A percentile compares a stretch with the other conserved stretches of the same genome.
Evolutionary conservation across 2,113 vertebrate genomes (phyloP).

Genomic region (Cervus canadensis): DNA sequence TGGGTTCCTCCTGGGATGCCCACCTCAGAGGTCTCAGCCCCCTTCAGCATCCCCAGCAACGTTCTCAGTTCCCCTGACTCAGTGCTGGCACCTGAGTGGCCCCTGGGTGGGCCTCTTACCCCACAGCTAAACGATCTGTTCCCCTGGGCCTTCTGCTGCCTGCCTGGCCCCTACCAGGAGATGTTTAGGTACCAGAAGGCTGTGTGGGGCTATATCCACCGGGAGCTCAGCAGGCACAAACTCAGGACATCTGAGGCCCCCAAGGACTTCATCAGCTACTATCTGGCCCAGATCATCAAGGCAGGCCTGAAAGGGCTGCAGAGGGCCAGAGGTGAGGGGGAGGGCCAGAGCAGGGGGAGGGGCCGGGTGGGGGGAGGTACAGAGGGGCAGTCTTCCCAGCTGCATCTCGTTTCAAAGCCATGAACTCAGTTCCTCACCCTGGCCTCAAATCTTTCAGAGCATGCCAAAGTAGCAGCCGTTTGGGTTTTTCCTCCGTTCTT

Average conservation of each 20-base stretch:
- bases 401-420: not conserved
- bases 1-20: not conserved
- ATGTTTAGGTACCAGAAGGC: constrained; percentile 60
- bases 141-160: constrained; percentile 58
- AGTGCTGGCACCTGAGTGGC: not conserved
- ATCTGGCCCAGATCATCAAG: constrained; percentile 74
- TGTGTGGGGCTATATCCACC: constrained; percentile 53
- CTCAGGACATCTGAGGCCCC: constrained; percentile 3
- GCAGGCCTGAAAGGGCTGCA: constrained; percentile 49
- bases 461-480: not conserved
- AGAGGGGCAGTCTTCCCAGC: accelerated
- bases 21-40: not conserved
- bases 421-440: not conserved
- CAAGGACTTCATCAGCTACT: constrained; percentile 75
- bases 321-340: not conserved
- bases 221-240: constrained; percentile 53
- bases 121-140: constrained; percentile 73
- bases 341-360: not conserved
- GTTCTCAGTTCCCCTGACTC: not conserved
- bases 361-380: accelerated
- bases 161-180: constrained; percentile 75
- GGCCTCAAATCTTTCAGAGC: not conserved
- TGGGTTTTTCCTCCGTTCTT: not conserved
- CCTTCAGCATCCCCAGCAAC: not conserved
- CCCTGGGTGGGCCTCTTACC: not conserved